A percentile compares a stretch with the other conserved stretches of the same genome.
Evolutionary conservation across 2,113 vertebrate species (phyloP).

Genomic region (Neolamprologus fasciatus): DNA sequence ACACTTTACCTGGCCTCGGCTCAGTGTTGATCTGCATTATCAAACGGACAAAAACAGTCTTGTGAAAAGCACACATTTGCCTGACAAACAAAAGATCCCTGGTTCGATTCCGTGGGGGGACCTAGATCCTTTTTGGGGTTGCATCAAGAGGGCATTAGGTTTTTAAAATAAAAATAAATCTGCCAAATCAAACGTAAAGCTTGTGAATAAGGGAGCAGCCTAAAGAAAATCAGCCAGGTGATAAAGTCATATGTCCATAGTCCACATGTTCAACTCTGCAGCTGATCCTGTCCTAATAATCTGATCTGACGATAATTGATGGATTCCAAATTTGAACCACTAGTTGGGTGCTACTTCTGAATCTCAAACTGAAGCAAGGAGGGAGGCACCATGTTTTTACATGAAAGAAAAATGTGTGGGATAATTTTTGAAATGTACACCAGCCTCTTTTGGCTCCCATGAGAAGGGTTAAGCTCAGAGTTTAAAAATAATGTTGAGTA

Average conservation of each 20-base stretch:
- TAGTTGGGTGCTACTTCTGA: background rate
- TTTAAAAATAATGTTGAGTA: background rate
- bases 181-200: background rate
- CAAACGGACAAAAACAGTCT: background rate
- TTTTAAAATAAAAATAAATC: background rate
- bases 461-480: background rate
- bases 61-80: background rate
- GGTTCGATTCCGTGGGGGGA: background rate
- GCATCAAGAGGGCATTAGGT: background rate
- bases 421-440: background rate
- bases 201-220: background rate
- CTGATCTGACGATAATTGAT: background rate
- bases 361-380: background rate
- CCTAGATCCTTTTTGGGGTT: background rate
- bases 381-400: background rate
- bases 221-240: background rate
- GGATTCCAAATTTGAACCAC: background rate
- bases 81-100: background rate
- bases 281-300: background rate
- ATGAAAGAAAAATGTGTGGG: background rate
- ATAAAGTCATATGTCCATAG: background rate
- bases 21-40: background rate
- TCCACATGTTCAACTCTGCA: background rate
- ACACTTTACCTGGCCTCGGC: background rate
- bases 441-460: background rate